phyloP scores from a whole-genome alignment of 1,140 invertebrate species.

The Nylanderia fulva region DNA sequence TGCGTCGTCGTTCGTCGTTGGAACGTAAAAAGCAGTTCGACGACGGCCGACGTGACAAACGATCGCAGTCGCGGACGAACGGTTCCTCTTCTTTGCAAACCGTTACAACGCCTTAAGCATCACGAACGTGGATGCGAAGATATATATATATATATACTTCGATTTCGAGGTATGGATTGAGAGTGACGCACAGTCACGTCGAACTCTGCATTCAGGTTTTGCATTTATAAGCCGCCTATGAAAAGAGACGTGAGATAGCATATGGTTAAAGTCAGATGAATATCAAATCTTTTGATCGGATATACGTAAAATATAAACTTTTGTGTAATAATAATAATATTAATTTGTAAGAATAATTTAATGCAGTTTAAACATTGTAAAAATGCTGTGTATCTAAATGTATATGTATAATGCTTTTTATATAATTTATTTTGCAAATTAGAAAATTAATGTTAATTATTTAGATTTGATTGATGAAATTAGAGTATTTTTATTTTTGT shows the following conservation, averaged over 20 bases:
- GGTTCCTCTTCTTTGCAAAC: slow-evolving; percentile 33
- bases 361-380: neutral
- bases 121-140: slow-evolving; percentile 36
- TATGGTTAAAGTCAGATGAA: neutral
- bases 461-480: neutral
- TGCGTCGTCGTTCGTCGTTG: slow-evolving; percentile 49
- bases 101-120: slow-evolving; percentile 55
- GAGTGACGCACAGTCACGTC: slow-evolving; percentile 32
- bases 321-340: neutral
- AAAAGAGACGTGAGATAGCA: slow-evolving; percentile 40
- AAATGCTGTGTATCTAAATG: neutral
- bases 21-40: slow-evolving; percentile 75
- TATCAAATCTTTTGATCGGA: neutral
- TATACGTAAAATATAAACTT: neutral
- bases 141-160: slow-evolving; percentile 44
- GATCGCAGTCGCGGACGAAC: slow-evolving; percentile 63
- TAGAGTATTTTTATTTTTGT: neutral
- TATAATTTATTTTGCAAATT: neutral
- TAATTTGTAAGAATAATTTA: too few species aligned
- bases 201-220: slow-evolving; percentile 45
- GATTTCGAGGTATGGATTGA: slow-evolving; percentile 55
- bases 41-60: slow-evolving; percentile 75
- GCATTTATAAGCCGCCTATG: slow-evolving; percentile 27
- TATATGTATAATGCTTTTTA: too few species aligned
- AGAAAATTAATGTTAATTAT: neutral